A percentile compares a stretch with the other conserved stretches of the same genome.
These are phyloP conservation scores for Sphinx pinastri DNA, from an alignment of 2,888 invertebrate genomes.

Conservation along the genomic window DNA sequence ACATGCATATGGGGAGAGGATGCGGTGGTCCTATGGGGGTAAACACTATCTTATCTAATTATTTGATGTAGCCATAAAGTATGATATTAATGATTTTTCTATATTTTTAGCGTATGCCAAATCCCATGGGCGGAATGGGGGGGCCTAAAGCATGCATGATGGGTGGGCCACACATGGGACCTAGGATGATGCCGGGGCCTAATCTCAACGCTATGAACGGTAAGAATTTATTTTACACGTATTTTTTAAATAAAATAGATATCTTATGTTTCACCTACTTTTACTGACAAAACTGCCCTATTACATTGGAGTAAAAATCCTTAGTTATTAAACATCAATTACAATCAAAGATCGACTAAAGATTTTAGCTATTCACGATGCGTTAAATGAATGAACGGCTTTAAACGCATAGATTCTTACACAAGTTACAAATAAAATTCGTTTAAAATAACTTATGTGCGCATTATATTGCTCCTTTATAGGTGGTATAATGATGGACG, in stretches of 20 bases:
- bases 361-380: no score
- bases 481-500: slow-evolving; percentile 83
- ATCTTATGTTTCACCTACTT: no score
- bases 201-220: slow-evolving; percentile 81
- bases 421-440: no score
- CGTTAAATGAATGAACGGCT: no score
- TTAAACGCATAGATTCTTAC: no score
- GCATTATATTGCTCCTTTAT: slow-evolving; percentile 34
- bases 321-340: slow-evolving; percentile 23
- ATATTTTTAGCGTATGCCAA: slow-evolving; percentile 76
- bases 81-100: slow-evolving; percentile 25
- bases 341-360: neutral
- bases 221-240: slow-evolving; percentile 44
- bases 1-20: slow-evolving; percentile 81
- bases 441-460: neutral
- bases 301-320: no score
- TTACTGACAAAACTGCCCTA: no score
- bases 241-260: slow-evolving; percentile 25
- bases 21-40: slow-evolving; percentile 83
- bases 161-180: slow-evolving; percentile 81
- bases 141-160: slow-evolving; percentile 81
- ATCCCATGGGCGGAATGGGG: slow-evolving; percentile 81
- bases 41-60: slow-evolving; percentile 40
- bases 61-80: neutral
- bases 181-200: slow-evolving; percentile 81